phyloP scores from a whole-genome alignment of 2,888 invertebrate genomes.

The Pycnomerus fuliginosus region DNA sequence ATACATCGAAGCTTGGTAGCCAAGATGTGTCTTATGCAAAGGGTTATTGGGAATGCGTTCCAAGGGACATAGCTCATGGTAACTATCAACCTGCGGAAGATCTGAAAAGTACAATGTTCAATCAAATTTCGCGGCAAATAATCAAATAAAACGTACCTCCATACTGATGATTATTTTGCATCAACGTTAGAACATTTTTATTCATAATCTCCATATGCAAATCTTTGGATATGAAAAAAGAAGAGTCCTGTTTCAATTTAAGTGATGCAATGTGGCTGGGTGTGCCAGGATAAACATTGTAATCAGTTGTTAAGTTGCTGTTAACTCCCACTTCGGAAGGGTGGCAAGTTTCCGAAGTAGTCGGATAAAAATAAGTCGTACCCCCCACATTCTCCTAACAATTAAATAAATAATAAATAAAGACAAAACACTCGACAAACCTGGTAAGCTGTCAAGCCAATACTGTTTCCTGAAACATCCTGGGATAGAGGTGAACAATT shows the following conservation, averaged over 20 bases:
- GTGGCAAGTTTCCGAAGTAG: constrained; percentile 52
- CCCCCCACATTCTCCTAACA: constrained; percentile 88
- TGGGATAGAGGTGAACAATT: constrained; percentile 51
- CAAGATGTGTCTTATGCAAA: constrained; percentile 66
- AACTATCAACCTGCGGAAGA: constrained; percentile 86
- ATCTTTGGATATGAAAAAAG: constrained; percentile 84
- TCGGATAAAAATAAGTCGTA: constrained; percentile 90
- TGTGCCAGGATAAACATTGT: constrained; percentile 66
- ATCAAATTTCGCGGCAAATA: constrained; percentile 14
- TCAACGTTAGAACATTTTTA: constrained; percentile 69
- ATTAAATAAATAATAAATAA: constrained; percentile 6
- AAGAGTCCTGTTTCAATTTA: constrained; percentile 51
- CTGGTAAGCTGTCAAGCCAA: constrained; percentile 48
- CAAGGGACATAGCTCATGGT: constrained; percentile 82
- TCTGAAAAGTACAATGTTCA: too few relatives aligned
- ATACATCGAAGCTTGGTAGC: constrained; percentile 81
- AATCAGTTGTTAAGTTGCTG: constrained; percentile 49
- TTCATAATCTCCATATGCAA: constrained; percentile 76
- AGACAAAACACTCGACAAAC: constrained; percentile 25
- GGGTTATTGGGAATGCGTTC: constrained; percentile 64
- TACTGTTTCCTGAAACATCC: constrained; percentile 41
- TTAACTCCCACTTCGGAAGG: constrained; percentile 26
- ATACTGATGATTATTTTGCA: constrained; percentile 58
- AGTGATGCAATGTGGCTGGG: constrained; percentile 31
- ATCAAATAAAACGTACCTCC: constrained; percentile 49